phyloP scores from a whole-genome alignment of 2,888 invertebrate genomes.

The Coremacera marginata region DNA sequence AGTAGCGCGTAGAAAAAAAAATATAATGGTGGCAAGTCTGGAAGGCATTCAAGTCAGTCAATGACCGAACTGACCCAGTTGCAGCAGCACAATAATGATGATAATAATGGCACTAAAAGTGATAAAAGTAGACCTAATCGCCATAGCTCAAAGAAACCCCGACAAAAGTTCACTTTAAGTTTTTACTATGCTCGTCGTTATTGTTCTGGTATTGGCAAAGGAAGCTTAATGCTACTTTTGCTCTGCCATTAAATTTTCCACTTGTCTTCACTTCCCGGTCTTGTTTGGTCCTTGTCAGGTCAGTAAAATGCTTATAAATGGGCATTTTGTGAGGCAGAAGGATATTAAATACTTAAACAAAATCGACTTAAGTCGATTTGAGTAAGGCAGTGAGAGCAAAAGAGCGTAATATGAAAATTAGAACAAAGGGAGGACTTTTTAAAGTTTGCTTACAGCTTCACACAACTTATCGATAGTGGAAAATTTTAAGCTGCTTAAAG shows the following conservation, averaged over 20 bases:
- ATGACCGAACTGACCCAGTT: conserved; percentile 30
- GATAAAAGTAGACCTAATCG: not conserved
- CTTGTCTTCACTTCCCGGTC: too few species aligned
- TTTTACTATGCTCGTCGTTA: too few species aligned
- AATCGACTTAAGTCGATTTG: not conserved
- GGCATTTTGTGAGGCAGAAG: not conserved
- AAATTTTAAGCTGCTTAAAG: too few species aligned
- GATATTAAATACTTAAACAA: conserved; percentile 12
- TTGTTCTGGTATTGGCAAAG: too few species aligned
- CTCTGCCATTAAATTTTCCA: too few species aligned
- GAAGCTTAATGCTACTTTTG: too few species aligned
- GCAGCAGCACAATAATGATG: conserved; percentile 2
- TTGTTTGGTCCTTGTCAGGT: not conserved
- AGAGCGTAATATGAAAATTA: too few species aligned
- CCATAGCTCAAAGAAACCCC: not conserved
- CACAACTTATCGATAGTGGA: too few species aligned
- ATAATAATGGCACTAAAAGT: conserved; percentile 2
- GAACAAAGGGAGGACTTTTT: not conserved
- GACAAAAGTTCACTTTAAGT: not conserved
- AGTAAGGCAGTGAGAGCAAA: not conserved
- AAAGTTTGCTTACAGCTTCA: not conserved
- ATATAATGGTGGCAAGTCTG: not conserved
- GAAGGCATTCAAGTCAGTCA: conserved; percentile 1
- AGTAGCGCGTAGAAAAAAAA: not conserved
- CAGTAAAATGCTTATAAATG: conserved; percentile 5